These are phyloP conservation scores for Hipparchia semele DNA, from an alignment of 2,888 invertebrate genomes.

Conservation along the genomic window DNA sequence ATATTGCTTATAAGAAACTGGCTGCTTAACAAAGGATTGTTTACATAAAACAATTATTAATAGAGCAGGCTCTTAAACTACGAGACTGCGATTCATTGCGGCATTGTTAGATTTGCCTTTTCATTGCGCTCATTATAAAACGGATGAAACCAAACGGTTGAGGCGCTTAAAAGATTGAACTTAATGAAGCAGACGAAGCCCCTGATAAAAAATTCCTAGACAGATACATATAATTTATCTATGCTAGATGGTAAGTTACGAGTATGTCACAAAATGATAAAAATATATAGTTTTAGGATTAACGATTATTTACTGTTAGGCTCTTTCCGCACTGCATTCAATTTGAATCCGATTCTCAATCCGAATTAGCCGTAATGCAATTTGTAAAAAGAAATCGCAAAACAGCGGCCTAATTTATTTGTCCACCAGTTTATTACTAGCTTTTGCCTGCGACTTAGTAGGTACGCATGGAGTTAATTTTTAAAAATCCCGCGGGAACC, in stretches of 20 bases:
- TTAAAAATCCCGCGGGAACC: neutral
- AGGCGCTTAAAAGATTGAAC: slow-evolving; percentile 10
- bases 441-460: neutral
- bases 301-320: no score
- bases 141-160: slow-evolving; percentile 8
- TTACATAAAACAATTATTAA: slow-evolving; percentile 2
- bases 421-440: no score
- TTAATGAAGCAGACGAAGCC: slow-evolving; percentile 11
- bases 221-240: neutral
- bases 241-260: no score
- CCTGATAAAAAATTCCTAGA: slow-evolving; percentile 4
- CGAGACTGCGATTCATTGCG: slow-evolving; percentile 16
- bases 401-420: no score
- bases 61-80: slow-evolving; percentile 1
- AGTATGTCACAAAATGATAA: neutral
- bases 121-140: slow-evolving; percentile 16
- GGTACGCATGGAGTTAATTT: no score
- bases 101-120: slow-evolving; percentile 19
- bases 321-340: no score
- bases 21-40: neutral
- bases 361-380: no score
- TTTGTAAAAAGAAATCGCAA: no score
- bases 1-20: no score
- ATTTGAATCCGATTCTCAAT: no score
- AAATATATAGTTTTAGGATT: neutral